Conservation (phyloP, 2,113 vertebrate genomes). For the Archocentrus centrarchus region DNA sequence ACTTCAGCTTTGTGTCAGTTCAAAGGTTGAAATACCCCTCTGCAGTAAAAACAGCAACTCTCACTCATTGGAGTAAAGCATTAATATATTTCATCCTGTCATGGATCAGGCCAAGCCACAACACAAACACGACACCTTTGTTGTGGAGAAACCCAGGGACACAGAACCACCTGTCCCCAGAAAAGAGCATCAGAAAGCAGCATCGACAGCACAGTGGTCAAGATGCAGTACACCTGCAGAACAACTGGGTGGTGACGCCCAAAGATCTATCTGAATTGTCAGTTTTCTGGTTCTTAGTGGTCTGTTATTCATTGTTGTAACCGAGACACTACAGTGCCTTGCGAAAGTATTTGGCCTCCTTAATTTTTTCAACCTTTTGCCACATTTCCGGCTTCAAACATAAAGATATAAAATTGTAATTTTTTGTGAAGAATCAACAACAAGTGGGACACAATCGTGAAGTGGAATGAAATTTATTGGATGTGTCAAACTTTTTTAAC, state of each 20-base stretch:
- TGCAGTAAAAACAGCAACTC: background rate
- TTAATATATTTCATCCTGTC: background rate
- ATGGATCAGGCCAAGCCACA: constrained; percentile 31
- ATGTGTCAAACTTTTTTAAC: no score
- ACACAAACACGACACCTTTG: constrained; percentile 75
- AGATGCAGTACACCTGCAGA: constrained; percentile 27
- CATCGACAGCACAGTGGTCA: constrained; percentile 34
- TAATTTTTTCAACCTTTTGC: no score
- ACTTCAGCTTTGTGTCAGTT: background rate
- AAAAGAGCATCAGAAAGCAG: constrained; percentile 27
- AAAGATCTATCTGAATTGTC: background rate
- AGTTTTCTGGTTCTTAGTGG: background rate
- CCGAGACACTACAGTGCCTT: background rate
- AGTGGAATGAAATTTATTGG: no score
- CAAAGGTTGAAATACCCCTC: background rate
- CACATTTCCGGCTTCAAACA: no score
- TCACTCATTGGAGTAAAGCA: background rate
- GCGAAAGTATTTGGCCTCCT: no score
- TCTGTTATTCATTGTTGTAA: background rate
- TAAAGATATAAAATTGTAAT: no score
- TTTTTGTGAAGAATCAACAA: no score
- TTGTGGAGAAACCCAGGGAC: constrained; percentile 77
- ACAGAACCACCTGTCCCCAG: background rate
- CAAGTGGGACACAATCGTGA: no score
- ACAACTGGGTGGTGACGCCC: background rate